A percentile compares a stretch with the other conserved stretches of the same genome.
These are phyloP conservation scores for Hemichromis elongatus DNA, from an alignment of 2,113 vertebrate species.

Conservation along the genomic window DNA sequence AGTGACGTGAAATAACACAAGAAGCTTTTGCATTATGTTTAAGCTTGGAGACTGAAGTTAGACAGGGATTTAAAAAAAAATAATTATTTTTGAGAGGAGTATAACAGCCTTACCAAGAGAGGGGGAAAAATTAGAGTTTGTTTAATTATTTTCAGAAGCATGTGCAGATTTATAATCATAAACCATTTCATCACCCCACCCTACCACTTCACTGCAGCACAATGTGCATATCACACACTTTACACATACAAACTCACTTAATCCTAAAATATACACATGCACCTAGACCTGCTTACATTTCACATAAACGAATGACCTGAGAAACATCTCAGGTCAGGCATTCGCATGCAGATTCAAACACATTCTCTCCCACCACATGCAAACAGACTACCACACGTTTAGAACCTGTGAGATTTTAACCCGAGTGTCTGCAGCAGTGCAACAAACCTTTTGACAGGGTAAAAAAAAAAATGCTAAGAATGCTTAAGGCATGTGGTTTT, in stretches of 20 bases:
- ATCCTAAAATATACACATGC: background rate
- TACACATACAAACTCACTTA: background rate
- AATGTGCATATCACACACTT: background rate
- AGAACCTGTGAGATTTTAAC: background rate
- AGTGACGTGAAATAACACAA: background rate
- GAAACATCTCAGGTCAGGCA: too few relatives aligned
- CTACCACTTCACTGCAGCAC: background rate
- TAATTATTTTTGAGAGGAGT: background rate
- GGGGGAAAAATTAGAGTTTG: background rate
- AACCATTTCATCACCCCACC: background rate
- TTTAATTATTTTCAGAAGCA: background rate
- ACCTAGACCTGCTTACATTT: background rate
- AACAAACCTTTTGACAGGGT: background rate
- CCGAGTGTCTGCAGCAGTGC: background rate
- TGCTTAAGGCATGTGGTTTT: background rate
- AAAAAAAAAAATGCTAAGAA: background rate
- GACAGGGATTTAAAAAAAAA: background rate
- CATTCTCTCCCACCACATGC: background rate
- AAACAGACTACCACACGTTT: background rate
- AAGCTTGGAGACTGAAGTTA: background rate
- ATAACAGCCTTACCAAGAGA: rapidly evolving
- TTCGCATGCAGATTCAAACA: background rate
- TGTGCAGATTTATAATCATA: background rate
- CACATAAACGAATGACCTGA: background rate
- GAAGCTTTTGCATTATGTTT: background rate